Percentiles rank a stretch among this genome's conserved stretches.
Evolutionary conservation across 53 echinoderm and acorn worm species (phyloP).

Genomic region (Paelopatides confundens): DNA sequence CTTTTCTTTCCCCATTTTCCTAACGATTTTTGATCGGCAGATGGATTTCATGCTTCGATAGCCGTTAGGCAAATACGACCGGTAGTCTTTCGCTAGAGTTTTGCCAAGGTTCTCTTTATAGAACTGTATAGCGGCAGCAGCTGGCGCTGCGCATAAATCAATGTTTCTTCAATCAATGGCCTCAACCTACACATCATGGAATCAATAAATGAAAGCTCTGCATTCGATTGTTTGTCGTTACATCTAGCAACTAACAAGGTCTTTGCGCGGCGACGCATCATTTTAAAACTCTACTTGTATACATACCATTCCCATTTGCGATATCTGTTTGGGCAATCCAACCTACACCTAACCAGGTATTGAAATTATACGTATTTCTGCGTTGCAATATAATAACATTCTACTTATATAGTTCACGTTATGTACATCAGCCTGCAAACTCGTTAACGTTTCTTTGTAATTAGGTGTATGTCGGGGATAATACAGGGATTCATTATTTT

Average conservation of each 20-base stretch:
- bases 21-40: slow-evolving; percentile 35
- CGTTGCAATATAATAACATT: no score
- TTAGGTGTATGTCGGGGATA: background rate
- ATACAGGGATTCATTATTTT: background rate
- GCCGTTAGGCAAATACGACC: slow-evolving; percentile 21
- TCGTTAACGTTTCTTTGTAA: background rate
- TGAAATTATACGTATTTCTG: background rate
- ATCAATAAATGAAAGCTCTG: background rate
- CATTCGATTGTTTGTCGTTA: slow-evolving; percentile 3
- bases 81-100: slow-evolving; percentile 18
- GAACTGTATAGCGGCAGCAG: background rate
- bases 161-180: slow-evolving; percentile 26
- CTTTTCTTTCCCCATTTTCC: background rate
- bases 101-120: background rate
- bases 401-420: no score
- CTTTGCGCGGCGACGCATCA: background rate
- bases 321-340: background rate
- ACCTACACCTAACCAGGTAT: no score
- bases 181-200: background rate
- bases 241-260: slow-evolving; percentile 19
- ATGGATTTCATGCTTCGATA: slow-evolving; percentile 31
- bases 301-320: background rate
- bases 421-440: no score
- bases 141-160: slow-evolving; percentile 36
- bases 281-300: no score